Evolutionary conservation across 2,113 vertebrate genomes (phyloP).

Genomic region (Potamarius usumacintae): DNA sequence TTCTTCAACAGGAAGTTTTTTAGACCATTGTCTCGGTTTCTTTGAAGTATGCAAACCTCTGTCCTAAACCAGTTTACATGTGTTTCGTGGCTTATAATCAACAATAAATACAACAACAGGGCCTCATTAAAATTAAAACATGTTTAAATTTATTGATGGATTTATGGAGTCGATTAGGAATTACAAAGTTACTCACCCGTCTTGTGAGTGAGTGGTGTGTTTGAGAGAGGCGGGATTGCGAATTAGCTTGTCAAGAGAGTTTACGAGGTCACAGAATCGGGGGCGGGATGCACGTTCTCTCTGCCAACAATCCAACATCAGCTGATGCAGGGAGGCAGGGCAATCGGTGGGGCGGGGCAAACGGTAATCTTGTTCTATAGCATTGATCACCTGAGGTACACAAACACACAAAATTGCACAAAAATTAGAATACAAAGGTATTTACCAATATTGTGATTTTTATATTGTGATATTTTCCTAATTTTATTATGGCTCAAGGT

Average conservation of each 20-base stretch:
- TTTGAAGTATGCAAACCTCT: neutral
- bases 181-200: constrained; percentile 66
- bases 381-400: constrained; percentile 87
- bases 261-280: constrained; percentile 80
- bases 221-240: constrained; percentile 86
- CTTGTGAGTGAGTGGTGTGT: constrained; percentile 68
- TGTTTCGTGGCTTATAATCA: neutral
- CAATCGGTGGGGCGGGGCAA: constrained; percentile 92
- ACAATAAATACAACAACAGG: neutral
- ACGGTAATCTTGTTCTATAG: constrained; percentile 94
- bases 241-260: constrained; percentile 81
- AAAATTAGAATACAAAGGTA: neutral
- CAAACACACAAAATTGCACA: neutral
- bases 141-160: neutral
- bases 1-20: neutral
- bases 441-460: neutral
- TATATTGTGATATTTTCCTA: neutral
- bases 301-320: constrained; percentile 98
- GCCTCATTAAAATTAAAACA: neutral
- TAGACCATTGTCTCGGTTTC: neutral
- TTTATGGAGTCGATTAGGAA: neutral
- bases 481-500: neutral
- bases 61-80: neutral
- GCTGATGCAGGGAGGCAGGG: constrained; percentile 85
- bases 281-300: constrained; percentile 82